Percentiles rank a stretch among this genome's conserved stretches.
Evolutionary conservation across 2,888 invertebrate genomes (phyloP).

Genomic region (Diarsia dahlii): DNA sequence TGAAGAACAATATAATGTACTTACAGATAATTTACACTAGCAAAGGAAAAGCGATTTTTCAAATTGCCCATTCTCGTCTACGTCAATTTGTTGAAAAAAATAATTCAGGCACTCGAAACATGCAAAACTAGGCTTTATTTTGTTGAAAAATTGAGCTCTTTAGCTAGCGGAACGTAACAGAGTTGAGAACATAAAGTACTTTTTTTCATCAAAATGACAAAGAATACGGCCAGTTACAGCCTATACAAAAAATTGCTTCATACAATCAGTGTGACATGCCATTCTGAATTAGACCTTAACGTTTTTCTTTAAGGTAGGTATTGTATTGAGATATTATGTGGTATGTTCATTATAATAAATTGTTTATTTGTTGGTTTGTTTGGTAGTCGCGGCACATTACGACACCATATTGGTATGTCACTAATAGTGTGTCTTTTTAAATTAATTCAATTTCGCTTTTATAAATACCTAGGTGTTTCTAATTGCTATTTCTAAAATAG

Average conservation of each 20-base stretch:
- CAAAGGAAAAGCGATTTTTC: constrained; percentile 31
- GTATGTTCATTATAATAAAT: constrained; percentile 39
- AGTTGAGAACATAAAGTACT: constrained; percentile 59
- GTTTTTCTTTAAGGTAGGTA: not conserved
- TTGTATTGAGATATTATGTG: constrained; percentile 4
- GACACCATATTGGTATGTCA: constrained; percentile 23
- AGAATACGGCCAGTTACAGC: constrained; percentile 59
- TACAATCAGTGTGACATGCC: constrained; percentile 10
- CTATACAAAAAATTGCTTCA: constrained; percentile 54
- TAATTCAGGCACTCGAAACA: constrained; percentile 1
- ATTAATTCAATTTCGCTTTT: constrained; percentile 13
- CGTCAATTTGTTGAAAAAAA: constrained; percentile 52
- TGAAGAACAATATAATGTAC: constrained; percentile 21
- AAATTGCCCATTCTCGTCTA: constrained; percentile 28
- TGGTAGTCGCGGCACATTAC: constrained; percentile 14
- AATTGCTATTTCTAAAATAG: too few species aligned
- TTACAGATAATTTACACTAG: constrained; percentile 31
- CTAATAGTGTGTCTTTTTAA: constrained; percentile 2
- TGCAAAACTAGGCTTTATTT: constrained; percentile 27
- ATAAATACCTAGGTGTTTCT: not conserved
- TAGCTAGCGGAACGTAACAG: constrained; percentile 14
- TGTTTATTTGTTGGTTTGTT: constrained; percentile 48
- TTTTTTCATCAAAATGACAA: constrained; percentile 59
- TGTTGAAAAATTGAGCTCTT: not conserved
- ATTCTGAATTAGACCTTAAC: constrained; percentile 21